Percentiles rank a stretch among this genome's conserved stretches.
Evolutionary conservation across 2,797 vertebrate species (phyloP).

Genomic region (Oreochromis grahami): DNA sequence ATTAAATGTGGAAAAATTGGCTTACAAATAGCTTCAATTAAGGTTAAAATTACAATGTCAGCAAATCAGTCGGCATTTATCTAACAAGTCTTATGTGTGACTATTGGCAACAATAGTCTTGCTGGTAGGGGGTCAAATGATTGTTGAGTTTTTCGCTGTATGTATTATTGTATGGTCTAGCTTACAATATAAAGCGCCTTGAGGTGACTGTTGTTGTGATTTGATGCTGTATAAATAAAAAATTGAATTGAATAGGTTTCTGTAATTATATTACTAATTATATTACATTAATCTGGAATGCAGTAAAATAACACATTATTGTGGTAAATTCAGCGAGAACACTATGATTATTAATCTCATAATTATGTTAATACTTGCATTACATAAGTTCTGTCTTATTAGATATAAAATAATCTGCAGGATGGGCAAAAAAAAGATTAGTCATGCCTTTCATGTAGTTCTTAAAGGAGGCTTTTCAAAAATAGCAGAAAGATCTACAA

Average conservation of each 20-base stretch:
- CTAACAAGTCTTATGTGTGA: neutral
- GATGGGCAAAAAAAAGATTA: neutral
- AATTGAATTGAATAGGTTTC: neutral
- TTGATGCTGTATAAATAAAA: neutral
- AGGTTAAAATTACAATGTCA: neutral
- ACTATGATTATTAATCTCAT: neutral
- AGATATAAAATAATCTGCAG: neutral
- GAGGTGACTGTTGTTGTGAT: neutral
- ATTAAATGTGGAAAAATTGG: neutral
- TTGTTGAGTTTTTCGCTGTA: neutral
- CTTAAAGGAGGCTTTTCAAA: neutral
- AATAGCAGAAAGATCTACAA: neutral
- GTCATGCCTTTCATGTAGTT: neutral
- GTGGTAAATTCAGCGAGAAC: neutral
- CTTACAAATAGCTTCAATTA: neutral
- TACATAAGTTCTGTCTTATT: neutral
- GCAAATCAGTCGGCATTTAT: neutral
- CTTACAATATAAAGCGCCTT: neutral
- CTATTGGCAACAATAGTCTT: neutral
- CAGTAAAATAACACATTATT: neutral
- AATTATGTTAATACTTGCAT: neutral
- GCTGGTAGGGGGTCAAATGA: neutral
- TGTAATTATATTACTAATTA: neutral
- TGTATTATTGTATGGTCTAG: neutral
- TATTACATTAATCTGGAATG: neutral